Percentiles rank a stretch among this genome's conserved stretches.
Conservation (phyloP, 1,140 invertebrate genomes). For the Druon quercuslanigerum region DNA sequence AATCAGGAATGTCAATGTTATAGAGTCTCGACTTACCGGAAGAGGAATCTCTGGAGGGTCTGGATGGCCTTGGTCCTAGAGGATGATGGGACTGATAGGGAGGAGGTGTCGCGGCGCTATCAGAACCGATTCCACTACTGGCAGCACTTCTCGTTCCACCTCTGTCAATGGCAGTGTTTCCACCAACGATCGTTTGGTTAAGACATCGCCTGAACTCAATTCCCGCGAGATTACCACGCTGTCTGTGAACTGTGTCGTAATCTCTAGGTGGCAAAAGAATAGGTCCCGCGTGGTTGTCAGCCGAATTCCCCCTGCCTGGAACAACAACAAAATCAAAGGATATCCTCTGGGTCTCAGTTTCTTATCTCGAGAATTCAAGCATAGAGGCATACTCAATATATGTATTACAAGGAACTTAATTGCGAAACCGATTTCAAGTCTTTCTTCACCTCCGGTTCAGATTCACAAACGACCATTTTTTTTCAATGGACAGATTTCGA, state of each 20-base stretch:
- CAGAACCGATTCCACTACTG: slow-evolving; percentile 88
- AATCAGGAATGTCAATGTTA: slow-evolving; percentile 27
- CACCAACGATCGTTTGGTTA: slow-evolving; percentile 83
- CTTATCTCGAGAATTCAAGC: slow-evolving; percentile 11
- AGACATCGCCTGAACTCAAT: slow-evolving; percentile 86
- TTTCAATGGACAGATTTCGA: neutral
- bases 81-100: slow-evolving; percentile 71
- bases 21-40: slow-evolving; percentile 66
- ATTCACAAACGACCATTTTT: neutral
- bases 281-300: slow-evolving; percentile 80
- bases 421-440: slow-evolving; percentile 1
- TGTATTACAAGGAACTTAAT: neutral
- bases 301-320: slow-evolving; percentile 68
- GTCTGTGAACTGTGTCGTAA: slow-evolving; percentile 92
- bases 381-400: slow-evolving; percentile 1
- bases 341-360: slow-evolving; percentile 12
- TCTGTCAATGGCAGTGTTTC: slow-evolving; percentile 64
- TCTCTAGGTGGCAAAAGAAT: slow-evolving; percentile 93
- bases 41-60: slow-evolving; percentile 71
- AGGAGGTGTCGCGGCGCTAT: slow-evolving; percentile 87
- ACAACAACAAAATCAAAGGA: slow-evolving; percentile 4
- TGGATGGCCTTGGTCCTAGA: slow-evolving; percentile 65
- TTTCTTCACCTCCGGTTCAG: slow-evolving; percentile 12
- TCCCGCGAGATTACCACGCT: slow-evolving; percentile 88
- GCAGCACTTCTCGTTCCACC: slow-evolving; percentile 73